Evolutionary conservation across 2,888 invertebrate genomes (phyloP).

Genomic region (Xanthia togata): DNA sequence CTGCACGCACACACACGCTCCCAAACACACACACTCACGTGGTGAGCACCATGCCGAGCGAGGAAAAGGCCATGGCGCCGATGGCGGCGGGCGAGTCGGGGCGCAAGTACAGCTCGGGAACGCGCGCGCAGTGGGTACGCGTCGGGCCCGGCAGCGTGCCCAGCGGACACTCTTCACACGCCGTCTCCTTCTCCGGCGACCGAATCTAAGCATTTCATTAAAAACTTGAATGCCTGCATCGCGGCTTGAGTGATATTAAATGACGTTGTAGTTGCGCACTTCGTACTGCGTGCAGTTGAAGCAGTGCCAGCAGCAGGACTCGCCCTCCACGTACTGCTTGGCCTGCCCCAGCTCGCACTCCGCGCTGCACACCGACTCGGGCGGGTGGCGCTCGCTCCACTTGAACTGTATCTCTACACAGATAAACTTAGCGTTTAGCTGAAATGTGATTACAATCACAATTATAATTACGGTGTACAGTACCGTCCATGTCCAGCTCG

Average conservation of each 20-base stretch:
- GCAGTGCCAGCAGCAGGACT: constrained; percentile 98
- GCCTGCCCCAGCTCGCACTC: constrained; percentile 97
- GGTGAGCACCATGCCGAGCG: constrained; percentile 95
- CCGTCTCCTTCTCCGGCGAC: constrained; percentile 94
- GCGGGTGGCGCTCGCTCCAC: constrained; percentile 93
- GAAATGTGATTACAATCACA: background rate
- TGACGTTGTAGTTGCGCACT: constrained; percentile 58
- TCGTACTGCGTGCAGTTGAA: constrained; percentile 89
- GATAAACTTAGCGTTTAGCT: background rate
- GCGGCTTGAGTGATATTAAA: background rate
- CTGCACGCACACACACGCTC: background rate
- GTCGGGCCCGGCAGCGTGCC: constrained; percentile 95
- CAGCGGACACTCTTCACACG: constrained; percentile 94
- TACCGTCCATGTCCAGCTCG: constrained; percentile 94
- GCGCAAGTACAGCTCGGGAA: constrained; percentile 95
- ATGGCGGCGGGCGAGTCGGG: constrained; percentile 96
- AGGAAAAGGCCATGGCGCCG: constrained; percentile 96
- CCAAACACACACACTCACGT: constrained; percentile 80
- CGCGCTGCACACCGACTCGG: constrained; percentile 97
- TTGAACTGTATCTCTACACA: constrained; percentile 95
- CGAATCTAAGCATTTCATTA: constrained; percentile 91
- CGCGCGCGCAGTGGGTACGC: constrained; percentile 93
- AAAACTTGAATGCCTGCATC: background rate
- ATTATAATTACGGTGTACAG: constrained; percentile 41
- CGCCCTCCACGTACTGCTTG: constrained; percentile 97